These are phyloP conservation scores for Pedionomus torquatus DNA, from an alignment of 2,113 vertebrate species.

Conservation along the genomic window DNA sequence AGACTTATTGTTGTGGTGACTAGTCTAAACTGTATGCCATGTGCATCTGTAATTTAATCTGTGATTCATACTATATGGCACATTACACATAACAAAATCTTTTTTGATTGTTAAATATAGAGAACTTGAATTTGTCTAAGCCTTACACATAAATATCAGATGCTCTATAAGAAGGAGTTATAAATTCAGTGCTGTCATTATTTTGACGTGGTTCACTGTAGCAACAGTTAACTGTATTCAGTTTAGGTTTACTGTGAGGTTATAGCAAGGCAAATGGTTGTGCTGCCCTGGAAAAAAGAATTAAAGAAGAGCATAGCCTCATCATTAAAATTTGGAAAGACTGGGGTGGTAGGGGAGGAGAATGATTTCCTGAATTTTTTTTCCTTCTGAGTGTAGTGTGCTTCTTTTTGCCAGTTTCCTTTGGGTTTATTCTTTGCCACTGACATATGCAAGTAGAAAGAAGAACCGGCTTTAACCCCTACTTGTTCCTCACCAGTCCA, in stretches of 20 bases:
- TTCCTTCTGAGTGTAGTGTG: neutral
- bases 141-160: conserved; percentile 15
- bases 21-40: conserved; percentile 44
- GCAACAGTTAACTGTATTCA: neutral
- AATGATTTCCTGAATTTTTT: neutral
- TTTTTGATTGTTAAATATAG: conserved; percentile 36
- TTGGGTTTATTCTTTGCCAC: neutral
- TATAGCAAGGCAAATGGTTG: neutral
- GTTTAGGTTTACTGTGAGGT: neutral
- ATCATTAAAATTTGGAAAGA: neutral
- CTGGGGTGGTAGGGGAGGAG: neutral
- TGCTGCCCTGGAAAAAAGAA: neutral
- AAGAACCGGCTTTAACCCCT: neutral
- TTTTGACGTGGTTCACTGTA: neutral
- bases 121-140: neutral
- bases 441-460: neutral
- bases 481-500: neutral
- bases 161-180: conserved; percentile 6
- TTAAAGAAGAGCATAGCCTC: neutral
- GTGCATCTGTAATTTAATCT: conserved; percentile 62
- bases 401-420: neutral
- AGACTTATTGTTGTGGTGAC: conserved; percentile 66
- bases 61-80: conserved; percentile 49
- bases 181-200: neutral
- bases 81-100: conserved; percentile 20